Evolutionary conservation across 2,888 invertebrate genomes (phyloP).

Genomic region (Deilephila porcellus): DNA sequence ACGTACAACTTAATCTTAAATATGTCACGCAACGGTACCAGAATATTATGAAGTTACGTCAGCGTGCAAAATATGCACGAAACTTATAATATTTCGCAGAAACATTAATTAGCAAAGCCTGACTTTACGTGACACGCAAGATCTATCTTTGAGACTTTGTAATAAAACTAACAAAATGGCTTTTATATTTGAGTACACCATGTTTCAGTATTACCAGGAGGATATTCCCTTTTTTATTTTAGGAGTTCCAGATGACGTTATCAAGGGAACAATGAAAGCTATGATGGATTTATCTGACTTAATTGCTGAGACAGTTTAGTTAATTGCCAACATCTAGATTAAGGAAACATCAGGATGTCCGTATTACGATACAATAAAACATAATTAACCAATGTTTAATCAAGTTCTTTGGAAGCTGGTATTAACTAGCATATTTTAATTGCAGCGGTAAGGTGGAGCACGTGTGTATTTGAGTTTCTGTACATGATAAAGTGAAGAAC

Average conservation of each 20-base stretch:
- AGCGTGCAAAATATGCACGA: constrained; percentile 26
- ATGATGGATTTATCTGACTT: no score
- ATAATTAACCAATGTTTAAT: no score
- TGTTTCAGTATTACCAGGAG: background rate
- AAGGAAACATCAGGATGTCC: no score
- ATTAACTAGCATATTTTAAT: no score
- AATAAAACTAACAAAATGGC: constrained; percentile 58
- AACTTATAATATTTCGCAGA: constrained; percentile 39
- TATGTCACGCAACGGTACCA: constrained; percentile 18
- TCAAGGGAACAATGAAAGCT: no score
- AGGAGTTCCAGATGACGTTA: background rate
- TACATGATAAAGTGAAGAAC: no score
- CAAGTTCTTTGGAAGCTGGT: no score
- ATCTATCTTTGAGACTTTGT: constrained; percentile 59
- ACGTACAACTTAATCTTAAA: background rate
- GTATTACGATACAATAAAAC: no score
- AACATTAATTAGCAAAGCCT: constrained; percentile 63
- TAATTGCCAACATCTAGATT: no score
- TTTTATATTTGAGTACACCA: constrained; percentile 46
- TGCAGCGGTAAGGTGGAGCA: no score
- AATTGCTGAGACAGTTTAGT: no score
- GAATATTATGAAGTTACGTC: constrained; percentile 27
- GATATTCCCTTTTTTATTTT: background rate
- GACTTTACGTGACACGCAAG: constrained; percentile 56
- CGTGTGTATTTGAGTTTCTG: no score